phyloP scores from a whole-genome alignment of 1,140 invertebrate genomes.

The Triops cancriformis region DNA sequence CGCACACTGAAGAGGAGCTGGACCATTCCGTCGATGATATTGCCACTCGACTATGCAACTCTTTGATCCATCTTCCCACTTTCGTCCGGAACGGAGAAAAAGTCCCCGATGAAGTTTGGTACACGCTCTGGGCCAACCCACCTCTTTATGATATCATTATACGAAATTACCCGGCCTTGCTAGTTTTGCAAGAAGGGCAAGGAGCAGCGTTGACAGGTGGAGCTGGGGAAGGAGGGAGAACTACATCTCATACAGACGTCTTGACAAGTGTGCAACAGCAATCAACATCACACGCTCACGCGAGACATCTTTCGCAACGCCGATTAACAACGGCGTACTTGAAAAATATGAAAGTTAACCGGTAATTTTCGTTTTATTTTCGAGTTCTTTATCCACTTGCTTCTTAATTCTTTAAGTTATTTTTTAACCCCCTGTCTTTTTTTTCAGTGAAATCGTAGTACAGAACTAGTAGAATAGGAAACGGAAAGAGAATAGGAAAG shows the following conservation, averaged over 20 bases:
- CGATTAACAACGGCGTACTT: conserved; percentile 20
- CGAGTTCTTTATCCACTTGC: too few species aligned
- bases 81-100: conserved; percentile 63
- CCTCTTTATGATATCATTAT: conserved; percentile 59
- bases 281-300: neutral
- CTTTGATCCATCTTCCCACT: conserved; percentile 70
- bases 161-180: conserved; percentile 23
- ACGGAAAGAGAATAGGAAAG: too few species aligned
- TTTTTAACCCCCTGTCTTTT: too few species aligned
- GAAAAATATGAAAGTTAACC: conserved; percentile 20
- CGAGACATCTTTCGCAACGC: neutral
- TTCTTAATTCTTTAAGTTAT: too few species aligned
- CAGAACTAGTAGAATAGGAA: too few species aligned
- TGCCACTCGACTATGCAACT: conserved; percentile 54
- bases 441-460: too few species aligned
- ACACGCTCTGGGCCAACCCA: conserved; percentile 57
- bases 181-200: conserved; percentile 9
- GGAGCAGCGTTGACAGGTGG: neutral
- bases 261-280: neutral
- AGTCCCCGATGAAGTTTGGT: conserved; percentile 61
- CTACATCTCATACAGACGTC: neutral
- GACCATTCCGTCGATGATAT: neutral
- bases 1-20: neutral
- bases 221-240: neutral
- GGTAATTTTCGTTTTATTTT: conserved; percentile 8